These are phyloP conservation scores for Sparidentex hasta DNA, from an alignment of 2,797 vertebrate species.

Conservation along the genomic window DNA sequence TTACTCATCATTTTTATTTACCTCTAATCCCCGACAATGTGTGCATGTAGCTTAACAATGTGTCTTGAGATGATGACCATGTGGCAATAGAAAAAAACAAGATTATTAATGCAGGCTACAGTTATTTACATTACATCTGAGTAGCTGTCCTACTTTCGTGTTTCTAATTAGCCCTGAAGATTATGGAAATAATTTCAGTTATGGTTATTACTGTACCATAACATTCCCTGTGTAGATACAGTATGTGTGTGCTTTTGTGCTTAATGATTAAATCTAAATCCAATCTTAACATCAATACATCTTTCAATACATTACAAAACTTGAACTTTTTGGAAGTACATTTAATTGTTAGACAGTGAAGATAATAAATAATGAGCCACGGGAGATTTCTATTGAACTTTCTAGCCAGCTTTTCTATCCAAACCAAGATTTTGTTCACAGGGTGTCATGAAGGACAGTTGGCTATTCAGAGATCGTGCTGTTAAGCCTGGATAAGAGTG, in stretches of 20 bases:
- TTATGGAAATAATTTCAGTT: conserved; percentile 49
- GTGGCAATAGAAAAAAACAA: neutral
- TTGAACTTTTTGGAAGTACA: neutral
- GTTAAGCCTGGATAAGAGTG: conserved; percentile 16
- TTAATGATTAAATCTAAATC: conserved; percentile 46
- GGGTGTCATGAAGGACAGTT: conserved; percentile 7
- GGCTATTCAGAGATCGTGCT: conserved; percentile 7
- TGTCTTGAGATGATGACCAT: neutral
- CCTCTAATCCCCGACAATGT: neutral
- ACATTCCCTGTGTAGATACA: conserved; percentile 5
- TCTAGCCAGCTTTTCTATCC: conserved; percentile 5
- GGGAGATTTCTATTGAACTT: conserved; percentile 19
- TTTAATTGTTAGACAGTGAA: neutral
- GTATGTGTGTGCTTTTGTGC: conserved; percentile 2
- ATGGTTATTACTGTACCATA: conserved; percentile 40
- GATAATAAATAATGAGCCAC: conserved; percentile 18
- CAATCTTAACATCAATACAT: neutral
- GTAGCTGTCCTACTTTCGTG: conserved; percentile 44
- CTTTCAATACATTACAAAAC: neutral
- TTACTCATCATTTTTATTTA: neutral
- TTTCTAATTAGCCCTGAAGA: conserved; percentile 44
- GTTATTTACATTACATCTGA: conserved; percentile 34
- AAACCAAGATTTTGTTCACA: conserved; percentile 8
- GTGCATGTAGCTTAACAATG: neutral
- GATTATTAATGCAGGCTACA: conserved; percentile 20